These are phyloP conservation scores for Pammene fasciana DNA, from an alignment of 2,888 invertebrate species.

Conservation along the genomic window DNA sequence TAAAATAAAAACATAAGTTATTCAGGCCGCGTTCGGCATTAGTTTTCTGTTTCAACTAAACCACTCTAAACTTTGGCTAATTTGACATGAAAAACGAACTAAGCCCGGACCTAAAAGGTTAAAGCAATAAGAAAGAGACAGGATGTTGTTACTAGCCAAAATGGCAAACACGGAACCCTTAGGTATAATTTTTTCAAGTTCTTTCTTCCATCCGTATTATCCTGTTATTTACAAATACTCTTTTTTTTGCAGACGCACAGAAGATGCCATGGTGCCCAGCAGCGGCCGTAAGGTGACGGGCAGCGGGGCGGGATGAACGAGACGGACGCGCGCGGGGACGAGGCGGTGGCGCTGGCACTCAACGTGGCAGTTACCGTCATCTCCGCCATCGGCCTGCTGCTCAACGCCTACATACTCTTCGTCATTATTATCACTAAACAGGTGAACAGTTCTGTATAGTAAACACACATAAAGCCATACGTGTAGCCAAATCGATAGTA, in stretches of 20 bases:
- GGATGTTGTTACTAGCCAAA: too few species aligned
- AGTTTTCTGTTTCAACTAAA: not conserved
- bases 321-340: conserved; percentile 72
- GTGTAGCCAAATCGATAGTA: too few species aligned
- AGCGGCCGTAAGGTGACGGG: conserved; percentile 73
- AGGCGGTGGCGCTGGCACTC: conserved; percentile 86
- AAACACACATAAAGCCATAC: too few species aligned
- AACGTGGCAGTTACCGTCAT: conserved; percentile 87
- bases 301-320: conserved; percentile 66
- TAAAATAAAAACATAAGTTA: conserved; percentile 6
- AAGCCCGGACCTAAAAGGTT: not conserved
- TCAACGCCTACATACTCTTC: conserved; percentile 89
- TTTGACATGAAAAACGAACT: conserved; percentile 1
- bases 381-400: conserved; percentile 87
- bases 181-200: too few species aligned
- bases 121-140: too few species aligned
- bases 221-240: too few species aligned
- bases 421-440: conserved; percentile 88
- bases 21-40: not conserved
- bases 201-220: too few species aligned
- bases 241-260: conserved; percentile 41
- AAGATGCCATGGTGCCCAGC: conserved; percentile 77
- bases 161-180: too few species aligned
- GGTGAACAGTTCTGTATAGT: conserved; percentile 75
- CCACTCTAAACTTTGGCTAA: not conserved